A percentile compares a stretch with the other conserved stretches of the same genome.
Evolutionary conservation across 2,113 vertebrate genomes (phyloP).

Genomic region (Caranx ignobilis): DNA sequence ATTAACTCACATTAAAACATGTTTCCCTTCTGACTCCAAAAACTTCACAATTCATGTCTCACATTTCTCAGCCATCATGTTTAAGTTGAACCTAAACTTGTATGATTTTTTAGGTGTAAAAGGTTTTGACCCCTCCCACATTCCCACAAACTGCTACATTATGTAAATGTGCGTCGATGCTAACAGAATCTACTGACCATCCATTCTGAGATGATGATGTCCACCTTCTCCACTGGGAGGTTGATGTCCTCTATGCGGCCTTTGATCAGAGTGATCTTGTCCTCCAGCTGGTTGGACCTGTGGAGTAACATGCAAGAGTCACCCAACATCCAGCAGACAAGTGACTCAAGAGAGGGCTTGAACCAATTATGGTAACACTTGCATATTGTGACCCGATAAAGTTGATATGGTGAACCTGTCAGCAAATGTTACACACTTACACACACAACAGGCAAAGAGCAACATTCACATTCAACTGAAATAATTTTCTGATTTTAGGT

Average conservation of each 20-base stretch:
- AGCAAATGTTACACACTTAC: neutral
- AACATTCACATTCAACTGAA: neutral
- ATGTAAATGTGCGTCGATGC: neutral
- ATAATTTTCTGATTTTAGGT: neutral
- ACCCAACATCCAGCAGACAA: neutral
- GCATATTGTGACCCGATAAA: neutral
- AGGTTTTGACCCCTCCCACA: neutral
- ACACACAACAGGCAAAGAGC: neutral
- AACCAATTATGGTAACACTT: neutral
- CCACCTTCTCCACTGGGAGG: constrained; percentile 93
- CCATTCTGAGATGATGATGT: constrained; percentile 98
- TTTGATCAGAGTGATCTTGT: constrained; percentile 90
- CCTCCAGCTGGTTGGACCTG: constrained; percentile 93
- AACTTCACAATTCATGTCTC: neutral
- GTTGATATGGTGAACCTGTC: neutral
- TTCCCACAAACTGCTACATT: neutral
- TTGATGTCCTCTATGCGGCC: constrained; percentile 95
- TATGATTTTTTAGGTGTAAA: neutral
- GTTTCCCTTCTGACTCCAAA: no score
- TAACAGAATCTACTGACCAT: constrained; percentile 89
- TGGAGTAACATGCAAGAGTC: constrained; percentile 13
- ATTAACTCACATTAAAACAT: no score
- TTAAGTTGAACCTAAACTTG: neutral
- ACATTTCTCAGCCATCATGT: neutral
- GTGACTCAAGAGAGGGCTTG: no score